Base-by-base conservation (phyloP, 2,888 invertebrate genomes). In the Sinohyriopsis cumingii region DNA sequence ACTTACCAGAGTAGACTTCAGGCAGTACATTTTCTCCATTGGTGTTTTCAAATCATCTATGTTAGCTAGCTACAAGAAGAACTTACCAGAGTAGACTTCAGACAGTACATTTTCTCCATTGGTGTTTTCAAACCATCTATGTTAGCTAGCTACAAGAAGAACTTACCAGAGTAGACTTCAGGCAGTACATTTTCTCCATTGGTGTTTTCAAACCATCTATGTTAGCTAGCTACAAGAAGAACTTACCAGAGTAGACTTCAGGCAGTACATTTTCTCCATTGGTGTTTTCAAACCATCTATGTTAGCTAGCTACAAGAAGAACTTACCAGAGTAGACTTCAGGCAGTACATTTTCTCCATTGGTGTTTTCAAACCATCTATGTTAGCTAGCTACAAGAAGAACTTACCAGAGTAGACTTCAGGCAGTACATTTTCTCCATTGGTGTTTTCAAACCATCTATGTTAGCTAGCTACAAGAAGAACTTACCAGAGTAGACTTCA, bases 1-100 rank as follows among this genome's bases (percentile, higher is more conserved):
- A 62, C 84, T 78, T 82, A 89, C 89, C 65, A 89, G 77, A n/a
- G 86, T 85, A 53, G 82, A 71, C 75, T 87, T 87, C 20, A 89
- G 72, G 67, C 87, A 88, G 57, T 79, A 74, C 7, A 88, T 72
- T 76, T 89, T 88, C 69, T 88, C 87, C 57, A 82, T 71, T 0
- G 89, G 89, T 59, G 87, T 87, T 19, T 63, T 72, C 56, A 86
- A 75, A 22, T 81, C 72, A 72, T 85, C 85, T 57, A 89, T 69
- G 19, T 82, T 83, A 33, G 85, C 83, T 62, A 89, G 67, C 89
- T 89, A 65, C 19, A 64, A 73, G 18, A 71, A 54, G 64, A 63
- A 62, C 84, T 78, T 82, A 89, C 89, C 65, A 89, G 77, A n/a
- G 86, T 85, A 53, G 82, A 71, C 75, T 87, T 87, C 20, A 89